Percentiles rank a stretch among this genome's conserved stretches.
phyloP scores from a whole-genome alignment of 2,113 vertebrate species.

The Lampris incognitus region DNA sequence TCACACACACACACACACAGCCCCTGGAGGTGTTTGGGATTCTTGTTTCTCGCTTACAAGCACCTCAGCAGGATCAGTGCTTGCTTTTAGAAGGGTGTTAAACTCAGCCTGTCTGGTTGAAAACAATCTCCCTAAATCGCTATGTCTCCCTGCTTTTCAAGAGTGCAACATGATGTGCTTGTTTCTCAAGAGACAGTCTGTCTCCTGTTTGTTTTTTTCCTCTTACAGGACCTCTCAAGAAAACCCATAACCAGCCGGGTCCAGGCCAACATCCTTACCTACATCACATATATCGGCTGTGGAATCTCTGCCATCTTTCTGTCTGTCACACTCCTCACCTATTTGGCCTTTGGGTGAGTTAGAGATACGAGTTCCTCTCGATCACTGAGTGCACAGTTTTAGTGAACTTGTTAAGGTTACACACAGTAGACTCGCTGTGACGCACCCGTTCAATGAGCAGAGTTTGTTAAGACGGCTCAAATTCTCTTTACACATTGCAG shows the following conservation, averaged over 20 bases:
- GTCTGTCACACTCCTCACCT: conserved; percentile 93
- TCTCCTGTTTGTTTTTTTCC: neutral
- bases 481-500: conserved; percentile 70
- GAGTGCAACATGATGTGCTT: no score
- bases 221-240: conserved; percentile 85
- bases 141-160: no score
- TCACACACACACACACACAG: no score
- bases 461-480: conserved; percentile 3
- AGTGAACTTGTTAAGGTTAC: neutral
- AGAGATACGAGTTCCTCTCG: neutral
- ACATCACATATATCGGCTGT: conserved; percentile 96
- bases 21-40: no score
- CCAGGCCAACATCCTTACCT: conserved; percentile 88
- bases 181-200: no score
- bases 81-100: no score
- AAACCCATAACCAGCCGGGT: conserved; percentile 46
- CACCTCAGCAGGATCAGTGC: no score
- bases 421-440: neutral
- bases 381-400: neutral
- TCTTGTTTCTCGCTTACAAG: no score
- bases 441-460: neutral
- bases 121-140: no score
- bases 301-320: conserved; percentile 95
- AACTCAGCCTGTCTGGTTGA: no score
- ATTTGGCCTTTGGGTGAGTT: conserved; percentile 94